These are phyloP conservation scores for Drosophila ambigua DNA, from an alignment of 1,140 invertebrate genomes.

Conservation along the genomic window DNA sequence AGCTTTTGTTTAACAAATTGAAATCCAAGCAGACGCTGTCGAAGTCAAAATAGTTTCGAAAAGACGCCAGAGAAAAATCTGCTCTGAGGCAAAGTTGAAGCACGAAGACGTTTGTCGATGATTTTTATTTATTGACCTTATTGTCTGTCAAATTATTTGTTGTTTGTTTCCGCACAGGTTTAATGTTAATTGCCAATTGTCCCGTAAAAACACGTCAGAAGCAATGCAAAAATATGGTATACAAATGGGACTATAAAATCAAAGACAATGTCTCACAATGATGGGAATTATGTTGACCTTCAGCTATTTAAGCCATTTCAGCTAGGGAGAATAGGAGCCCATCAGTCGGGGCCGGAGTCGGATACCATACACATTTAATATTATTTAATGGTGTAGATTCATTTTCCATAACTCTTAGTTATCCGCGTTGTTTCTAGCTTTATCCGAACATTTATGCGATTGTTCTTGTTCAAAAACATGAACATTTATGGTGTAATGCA, in stretches of 20 bases:
- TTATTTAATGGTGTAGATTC: not conserved
- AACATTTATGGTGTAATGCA: slow-evolving; percentile 24
- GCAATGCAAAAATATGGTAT: slow-evolving; percentile 22
- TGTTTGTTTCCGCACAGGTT: slow-evolving; percentile 62
- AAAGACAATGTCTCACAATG: slow-evolving; percentile 8
- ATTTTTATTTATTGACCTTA: slow-evolving; percentile 66
- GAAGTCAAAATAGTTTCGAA: slow-evolving; percentile 55
- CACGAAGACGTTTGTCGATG: slow-evolving; percentile 44
- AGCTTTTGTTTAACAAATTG: slow-evolving; percentile 72
- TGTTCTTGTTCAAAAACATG: slow-evolving; percentile 29
- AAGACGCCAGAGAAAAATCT: slow-evolving; percentile 31
- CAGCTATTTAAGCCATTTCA: slow-evolving; percentile 1
- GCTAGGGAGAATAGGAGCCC: not conserved
- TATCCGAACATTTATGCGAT: slow-evolving; percentile 21
- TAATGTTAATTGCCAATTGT: slow-evolving; percentile 77
- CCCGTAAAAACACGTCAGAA: slow-evolving; percentile 54
- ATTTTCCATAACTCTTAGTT: slow-evolving; percentile 10
- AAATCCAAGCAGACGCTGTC: slow-evolving; percentile 65
- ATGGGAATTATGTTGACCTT: slow-evolving; percentile 24
- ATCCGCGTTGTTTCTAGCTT: slow-evolving; percentile 5
- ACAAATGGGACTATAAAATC: slow-evolving; percentile 13
- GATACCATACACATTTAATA: too few species aligned
- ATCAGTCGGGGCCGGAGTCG: too few species aligned
- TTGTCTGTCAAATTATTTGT: slow-evolving; percentile 53
- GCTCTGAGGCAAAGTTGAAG: slow-evolving; percentile 34